These are phyloP conservation scores for Psittacula cyanocephala DNA, from an alignment of 2,113 vertebrate species.

Conservation along the genomic window DNA sequence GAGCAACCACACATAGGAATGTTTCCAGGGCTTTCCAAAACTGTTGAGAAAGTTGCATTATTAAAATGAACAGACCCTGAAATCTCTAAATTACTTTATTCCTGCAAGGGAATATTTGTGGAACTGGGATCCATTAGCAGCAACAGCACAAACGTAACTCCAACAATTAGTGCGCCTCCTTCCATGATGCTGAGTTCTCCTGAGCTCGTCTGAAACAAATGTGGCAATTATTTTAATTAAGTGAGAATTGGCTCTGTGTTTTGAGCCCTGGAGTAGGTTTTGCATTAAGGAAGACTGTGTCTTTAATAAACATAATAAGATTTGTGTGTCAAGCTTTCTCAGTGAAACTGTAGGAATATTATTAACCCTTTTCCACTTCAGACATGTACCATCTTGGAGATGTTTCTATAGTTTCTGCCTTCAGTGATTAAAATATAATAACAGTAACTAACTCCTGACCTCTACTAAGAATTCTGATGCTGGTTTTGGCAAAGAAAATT, in stretches of 20 bases:
- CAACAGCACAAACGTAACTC: background rate
- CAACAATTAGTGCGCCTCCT: background rate
- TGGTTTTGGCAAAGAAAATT: background rate
- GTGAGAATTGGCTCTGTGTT: background rate
- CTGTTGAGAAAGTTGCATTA: background rate
- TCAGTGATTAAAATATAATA: background rate
- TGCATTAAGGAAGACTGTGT: background rate
- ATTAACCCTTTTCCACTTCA: background rate
- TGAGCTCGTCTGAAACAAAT: background rate
- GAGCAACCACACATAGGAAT: background rate
- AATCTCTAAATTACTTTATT: background rate
- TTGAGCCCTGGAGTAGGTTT: background rate
- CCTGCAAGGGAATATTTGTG: background rate
- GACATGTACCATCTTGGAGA: background rate
- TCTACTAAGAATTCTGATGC: background rate
- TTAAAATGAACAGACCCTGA: background rate
- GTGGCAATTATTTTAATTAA: constrained; percentile 14
- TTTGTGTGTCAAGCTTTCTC: background rate
- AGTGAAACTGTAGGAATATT: background rate
- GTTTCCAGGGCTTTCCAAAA: background rate
- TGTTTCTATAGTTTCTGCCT: background rate
- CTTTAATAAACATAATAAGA: background rate
- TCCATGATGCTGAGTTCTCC: background rate
- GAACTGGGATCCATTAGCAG: background rate
- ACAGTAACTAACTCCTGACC: background rate